phyloP scores from a whole-genome alignment of 2,888 invertebrate species.

The Epinotia bilunana region DNA sequence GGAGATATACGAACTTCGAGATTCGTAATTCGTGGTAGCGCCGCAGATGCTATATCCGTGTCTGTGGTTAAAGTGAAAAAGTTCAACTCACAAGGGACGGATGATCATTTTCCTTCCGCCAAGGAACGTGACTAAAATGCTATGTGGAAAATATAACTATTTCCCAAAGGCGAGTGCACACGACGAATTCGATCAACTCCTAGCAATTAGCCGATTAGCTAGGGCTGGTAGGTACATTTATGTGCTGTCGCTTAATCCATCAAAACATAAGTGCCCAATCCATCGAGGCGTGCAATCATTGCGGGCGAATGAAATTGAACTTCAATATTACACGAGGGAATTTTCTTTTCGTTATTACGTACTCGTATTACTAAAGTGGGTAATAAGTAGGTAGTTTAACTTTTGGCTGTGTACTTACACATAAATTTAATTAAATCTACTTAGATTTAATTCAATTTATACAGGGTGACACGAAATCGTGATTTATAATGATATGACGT shows the following conservation, averaged over 20 bases:
- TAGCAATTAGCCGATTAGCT: conserved; percentile 16
- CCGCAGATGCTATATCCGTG: not conserved
- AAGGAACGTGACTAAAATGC: conserved; percentile 9
- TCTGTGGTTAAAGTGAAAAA: conserved; percentile 9
- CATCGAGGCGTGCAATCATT: conserved; percentile 1
- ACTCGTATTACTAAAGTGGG: not conserved
- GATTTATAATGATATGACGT: not conserved
- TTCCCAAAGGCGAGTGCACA: not conserved
- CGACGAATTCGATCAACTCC: not conserved
- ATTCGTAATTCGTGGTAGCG: no score
- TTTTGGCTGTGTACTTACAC: not conserved
- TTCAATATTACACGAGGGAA: not conserved
- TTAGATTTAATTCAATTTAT: not conserved
- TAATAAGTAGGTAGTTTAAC: not conserved
- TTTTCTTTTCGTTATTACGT: not conserved
- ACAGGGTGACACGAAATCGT: not conserved
- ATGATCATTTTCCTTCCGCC: not conserved
- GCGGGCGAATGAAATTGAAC: conserved; percentile 2
- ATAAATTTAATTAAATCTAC: no score
- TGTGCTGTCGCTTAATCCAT: conserved; percentile 17
- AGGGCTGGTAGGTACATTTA: not conserved
- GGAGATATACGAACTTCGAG: no score
- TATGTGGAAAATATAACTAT: not conserved
- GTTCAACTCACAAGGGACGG: conserved; percentile 5
- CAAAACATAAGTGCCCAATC: conserved; percentile 14